Evolutionary conservation across 2,113 vertebrate species (phyloP), one percentile per base, ranked within the genome.

Genomic region (Colaptes auratus): DNA sequence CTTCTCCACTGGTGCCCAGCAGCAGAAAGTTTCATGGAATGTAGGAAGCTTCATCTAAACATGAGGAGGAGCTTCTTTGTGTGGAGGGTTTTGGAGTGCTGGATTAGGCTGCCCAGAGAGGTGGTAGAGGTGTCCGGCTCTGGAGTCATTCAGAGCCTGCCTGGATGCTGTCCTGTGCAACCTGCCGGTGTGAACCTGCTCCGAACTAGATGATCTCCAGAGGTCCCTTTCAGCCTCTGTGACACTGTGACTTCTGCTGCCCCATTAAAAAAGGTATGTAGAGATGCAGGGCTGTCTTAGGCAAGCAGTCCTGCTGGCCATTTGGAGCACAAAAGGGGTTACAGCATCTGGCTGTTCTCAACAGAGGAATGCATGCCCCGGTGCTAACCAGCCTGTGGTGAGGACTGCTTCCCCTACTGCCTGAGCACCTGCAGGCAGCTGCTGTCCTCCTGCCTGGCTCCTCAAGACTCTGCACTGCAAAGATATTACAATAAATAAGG

Each of bases 401-500:
- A 90, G 60, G 61, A 69, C 72, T 86, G 71, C 75, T 96, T 94
- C 64, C 75, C 66, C 61, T 90, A 71, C 84, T 85, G 61, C 53
- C 59, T 60, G 75, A 94, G 78, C 86, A 93, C 82, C 89, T 96
- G 86, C 85, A 15, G 36, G 79, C 90, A 81, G 61, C 80, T 81
- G 81, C 82, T 64, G 44, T 1, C 35, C 56, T 84, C 60, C 76
- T 91, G 75, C 92, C 72, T 15, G 25, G 59, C 77, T 83, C 81
- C 81, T 91, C 56, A 31, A 63, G 88, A 82, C 89, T 93, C 78
- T 87, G 60, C 14, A 33, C 89, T 84, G 74, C 64, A 67, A 92
- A 95, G 74, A 92, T 85, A 63, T 89, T 63, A 92, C 79, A 88
- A 93, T 95, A 97, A 96, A 97, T 97, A 96, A 95, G 89, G 89